A percentile compares a stretch with the other conserved stretches of the same genome.
Evolutionary conservation across 2,113 vertebrate genomes (phyloP).

Genomic region (Dicaeum eximium): DNA sequence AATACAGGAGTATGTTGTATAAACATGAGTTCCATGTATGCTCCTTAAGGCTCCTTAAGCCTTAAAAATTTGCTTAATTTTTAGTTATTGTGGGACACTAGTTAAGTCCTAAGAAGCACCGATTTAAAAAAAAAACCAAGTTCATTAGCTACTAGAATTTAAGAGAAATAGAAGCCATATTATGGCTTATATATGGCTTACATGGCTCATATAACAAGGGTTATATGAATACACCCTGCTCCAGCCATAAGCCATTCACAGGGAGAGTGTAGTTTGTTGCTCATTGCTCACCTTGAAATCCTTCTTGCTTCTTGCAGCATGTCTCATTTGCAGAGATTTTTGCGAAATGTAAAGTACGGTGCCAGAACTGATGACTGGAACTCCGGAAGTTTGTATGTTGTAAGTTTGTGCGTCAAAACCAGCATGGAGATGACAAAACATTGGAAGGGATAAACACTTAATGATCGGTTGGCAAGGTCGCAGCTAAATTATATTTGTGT

Average conservation of each 20-base stretch:
- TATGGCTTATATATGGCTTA: no score
- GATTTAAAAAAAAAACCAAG: accelerated
- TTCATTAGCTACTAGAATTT: background rate
- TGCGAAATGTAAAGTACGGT: background rate
- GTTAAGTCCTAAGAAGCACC: background rate
- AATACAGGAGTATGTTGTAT: accelerated
- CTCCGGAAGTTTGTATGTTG: background rate
- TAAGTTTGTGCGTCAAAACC: background rate
- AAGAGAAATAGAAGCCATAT: background rate
- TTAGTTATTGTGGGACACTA: background rate
- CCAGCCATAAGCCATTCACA: background rate
- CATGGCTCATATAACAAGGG: no score
- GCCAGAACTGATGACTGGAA: background rate
- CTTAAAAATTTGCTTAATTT: background rate
- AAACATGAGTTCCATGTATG: accelerated
- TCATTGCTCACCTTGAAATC: background rate
- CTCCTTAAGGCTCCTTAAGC: background rate
- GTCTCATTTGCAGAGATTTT: background rate
- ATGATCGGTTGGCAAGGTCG: background rate
- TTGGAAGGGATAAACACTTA: background rate
- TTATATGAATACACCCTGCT: accelerated
- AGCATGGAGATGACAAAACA: accelerated
- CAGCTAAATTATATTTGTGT: accelerated
- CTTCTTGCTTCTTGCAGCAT: background rate
- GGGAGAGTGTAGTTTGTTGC: background rate